A percentile compares a stretch with the other conserved stretches of the same genome.
Evolutionary conservation across 2,888 invertebrate genomes (phyloP).

Genomic region (Nomada ruficornis): DNA sequence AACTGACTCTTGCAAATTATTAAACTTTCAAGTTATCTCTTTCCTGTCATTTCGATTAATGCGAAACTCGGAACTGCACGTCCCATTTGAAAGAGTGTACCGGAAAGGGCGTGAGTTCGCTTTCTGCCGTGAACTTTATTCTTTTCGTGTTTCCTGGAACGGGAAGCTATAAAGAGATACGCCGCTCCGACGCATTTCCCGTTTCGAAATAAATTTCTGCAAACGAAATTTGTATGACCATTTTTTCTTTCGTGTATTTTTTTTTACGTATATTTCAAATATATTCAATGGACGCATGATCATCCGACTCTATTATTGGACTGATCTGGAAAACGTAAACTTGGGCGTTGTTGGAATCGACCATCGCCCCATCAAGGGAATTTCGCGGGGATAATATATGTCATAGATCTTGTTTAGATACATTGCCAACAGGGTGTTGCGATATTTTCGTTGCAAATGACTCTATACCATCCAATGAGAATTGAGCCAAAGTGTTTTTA

Average conservation of each 20-base stretch:
- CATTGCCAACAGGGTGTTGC: not conserved
- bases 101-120: slow-evolving; percentile 35
- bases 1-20: not conserved
- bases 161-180: not conserved
- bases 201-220: not conserved
- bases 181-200: not conserved
- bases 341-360: slow-evolving; percentile 63
- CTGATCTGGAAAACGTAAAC: slow-evolving; percentile 37
- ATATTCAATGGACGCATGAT: not conserved
- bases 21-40: not conserved
- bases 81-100: slow-evolving; percentile 1
- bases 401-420: not conserved
- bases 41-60: slow-evolving; percentile 8
- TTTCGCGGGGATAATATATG: slow-evolving; percentile 45
- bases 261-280: not conserved
- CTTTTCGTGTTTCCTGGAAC: slow-evolving; percentile 10
- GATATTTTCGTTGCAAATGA: not conserved
- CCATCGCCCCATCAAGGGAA: slow-evolving; percentile 47
- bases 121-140: slow-evolving; percentile 10
- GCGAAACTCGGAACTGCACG: not conserved
- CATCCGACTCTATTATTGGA: not conserved
- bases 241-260: not conserved
- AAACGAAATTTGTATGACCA: not conserved
- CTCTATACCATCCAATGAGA: not conserved
- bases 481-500: slow-evolving; percentile 15